Conservation (phyloP, 2,113 vertebrate genomes). For the Trachemys scripta region DNA sequence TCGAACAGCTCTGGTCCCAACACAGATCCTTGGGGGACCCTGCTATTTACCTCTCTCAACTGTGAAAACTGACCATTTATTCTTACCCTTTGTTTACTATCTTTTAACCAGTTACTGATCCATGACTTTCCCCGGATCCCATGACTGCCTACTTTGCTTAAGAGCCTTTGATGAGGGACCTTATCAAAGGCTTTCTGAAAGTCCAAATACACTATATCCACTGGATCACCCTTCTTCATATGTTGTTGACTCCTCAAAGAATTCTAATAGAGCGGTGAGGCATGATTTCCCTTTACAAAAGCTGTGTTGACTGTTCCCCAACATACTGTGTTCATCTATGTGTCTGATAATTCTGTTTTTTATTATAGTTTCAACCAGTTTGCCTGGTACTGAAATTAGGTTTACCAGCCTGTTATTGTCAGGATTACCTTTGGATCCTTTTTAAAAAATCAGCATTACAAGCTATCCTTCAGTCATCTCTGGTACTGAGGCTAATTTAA, state of each 20-base stretch:
- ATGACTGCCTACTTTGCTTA: neutral
- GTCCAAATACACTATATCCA: neutral
- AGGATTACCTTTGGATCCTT: neutral
- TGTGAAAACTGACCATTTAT: neutral
- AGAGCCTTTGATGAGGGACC: neutral
- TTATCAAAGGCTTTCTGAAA: neutral
- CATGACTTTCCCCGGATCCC: neutral
- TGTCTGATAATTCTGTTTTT: neutral
- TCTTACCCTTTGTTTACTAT: neutral
- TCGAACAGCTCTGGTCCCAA: neutral
- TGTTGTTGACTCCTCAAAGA: neutral
- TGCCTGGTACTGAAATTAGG: neutral
- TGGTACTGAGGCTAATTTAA: neutral
- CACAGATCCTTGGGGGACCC: no score
- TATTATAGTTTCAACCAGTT: neutral
- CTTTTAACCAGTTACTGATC: neutral
- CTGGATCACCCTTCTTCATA: neutral
- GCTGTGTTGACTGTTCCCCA: neutral
- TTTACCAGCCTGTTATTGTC: neutral
- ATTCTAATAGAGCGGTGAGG: neutral
- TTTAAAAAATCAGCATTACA: neutral
- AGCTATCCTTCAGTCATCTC: neutral
- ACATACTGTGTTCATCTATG: neutral
- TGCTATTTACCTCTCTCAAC: neutral
- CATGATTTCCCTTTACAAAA: neutral